A percentile compares a stretch with the other conserved stretches of the same genome.
Conservation (phyloP, 1,140 invertebrate genomes). For the Drosophila serrata region DNA sequence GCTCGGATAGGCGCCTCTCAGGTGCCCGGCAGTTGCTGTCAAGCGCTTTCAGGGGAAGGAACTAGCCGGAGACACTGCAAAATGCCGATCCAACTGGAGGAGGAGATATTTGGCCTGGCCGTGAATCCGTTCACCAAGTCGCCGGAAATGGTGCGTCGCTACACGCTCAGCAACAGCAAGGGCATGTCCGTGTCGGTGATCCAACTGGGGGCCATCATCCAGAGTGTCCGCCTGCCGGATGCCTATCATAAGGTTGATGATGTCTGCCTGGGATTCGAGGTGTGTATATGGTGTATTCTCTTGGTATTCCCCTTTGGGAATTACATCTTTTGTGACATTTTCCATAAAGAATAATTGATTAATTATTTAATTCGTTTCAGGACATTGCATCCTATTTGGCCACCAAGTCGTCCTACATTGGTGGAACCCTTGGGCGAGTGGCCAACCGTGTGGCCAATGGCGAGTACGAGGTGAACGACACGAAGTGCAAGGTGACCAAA, state of each 20-base stretch:
- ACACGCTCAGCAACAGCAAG: slow-evolving; percentile 88
- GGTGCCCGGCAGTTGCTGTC: slow-evolving; percentile 54
- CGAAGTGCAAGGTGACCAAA: slow-evolving; percentile 89
- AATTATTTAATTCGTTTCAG: neutral
- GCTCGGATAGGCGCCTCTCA: slow-evolving; percentile 24
- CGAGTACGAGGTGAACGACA: slow-evolving; percentile 89
- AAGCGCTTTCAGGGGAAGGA: slow-evolving; percentile 38
- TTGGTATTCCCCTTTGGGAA: neutral
- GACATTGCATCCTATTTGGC: slow-evolving; percentile 86
- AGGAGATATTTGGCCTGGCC: slow-evolving; percentile 74
- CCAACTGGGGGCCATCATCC: slow-evolving; percentile 92
- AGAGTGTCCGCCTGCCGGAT: slow-evolving; percentile 90
- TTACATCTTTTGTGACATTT: too few relatives aligned
- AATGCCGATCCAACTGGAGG: slow-evolving; percentile 59
- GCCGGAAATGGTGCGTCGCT: slow-evolving; percentile 85
- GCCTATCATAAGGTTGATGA: slow-evolving; percentile 83
- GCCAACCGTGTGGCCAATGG: slow-evolving; percentile 93
- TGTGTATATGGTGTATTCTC: neutral
- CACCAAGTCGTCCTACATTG: slow-evolving; percentile 91
- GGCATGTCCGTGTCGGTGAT: slow-evolving; percentile 88
- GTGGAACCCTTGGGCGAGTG: slow-evolving; percentile 94
- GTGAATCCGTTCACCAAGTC: slow-evolving; percentile 75
- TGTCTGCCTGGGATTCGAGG: slow-evolving; percentile 6
- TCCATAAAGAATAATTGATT: neutral
- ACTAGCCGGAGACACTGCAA: slow-evolving; percentile 23